A percentile compares a stretch with the other conserved stretches of the same genome.
These are phyloP conservation scores for Agriotes lineatus DNA, from an alignment of 2,888 invertebrate species.

Conservation along the genomic window DNA sequence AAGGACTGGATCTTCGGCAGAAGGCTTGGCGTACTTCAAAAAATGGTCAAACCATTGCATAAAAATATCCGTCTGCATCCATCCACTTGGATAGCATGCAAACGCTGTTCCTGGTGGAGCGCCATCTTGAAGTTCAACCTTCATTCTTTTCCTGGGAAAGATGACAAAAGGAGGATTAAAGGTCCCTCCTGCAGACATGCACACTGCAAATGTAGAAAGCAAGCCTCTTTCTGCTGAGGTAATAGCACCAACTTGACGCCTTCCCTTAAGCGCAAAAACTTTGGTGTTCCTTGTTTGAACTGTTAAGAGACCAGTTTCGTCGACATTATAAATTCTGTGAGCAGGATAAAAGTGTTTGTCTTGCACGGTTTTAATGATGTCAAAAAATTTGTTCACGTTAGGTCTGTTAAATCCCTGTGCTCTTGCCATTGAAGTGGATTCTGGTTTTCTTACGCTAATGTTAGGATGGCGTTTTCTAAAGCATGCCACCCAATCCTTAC, in stretches of 20 bases:
- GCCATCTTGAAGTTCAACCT: constrained; percentile 51
- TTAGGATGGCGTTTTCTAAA: constrained; percentile 38
- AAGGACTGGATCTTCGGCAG: constrained; percentile 52
- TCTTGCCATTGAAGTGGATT: constrained; percentile 41
- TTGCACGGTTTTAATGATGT: constrained; percentile 19
- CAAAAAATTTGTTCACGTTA: constrained; percentile 26
- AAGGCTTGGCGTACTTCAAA: too few species aligned
- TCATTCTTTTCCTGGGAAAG: constrained; percentile 56
- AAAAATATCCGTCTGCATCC: constrained; percentile 53
- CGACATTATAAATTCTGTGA: constrained; percentile 49
- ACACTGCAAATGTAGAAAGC: constrained; percentile 52
- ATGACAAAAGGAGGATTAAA: constrained; percentile 54
- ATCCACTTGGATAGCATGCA: constrained; percentile 53
- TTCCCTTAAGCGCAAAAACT: constrained; percentile 48
- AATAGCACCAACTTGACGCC: constrained; percentile 47
- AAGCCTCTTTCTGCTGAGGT: constrained; percentile 52
- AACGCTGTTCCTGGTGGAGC: constrained; percentile 55
- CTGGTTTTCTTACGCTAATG: constrained; percentile 37
- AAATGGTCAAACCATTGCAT: constrained; percentile 57
- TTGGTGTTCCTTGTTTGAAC: constrained; percentile 48
- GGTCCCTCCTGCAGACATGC: constrained; percentile 51
- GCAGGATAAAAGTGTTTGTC: constrained; percentile 45
- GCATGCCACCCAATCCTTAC: constrained; percentile 30
- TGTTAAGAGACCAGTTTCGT: constrained; percentile 53
- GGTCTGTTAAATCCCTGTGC: constrained; percentile 44